Percentiles rank a stretch among this genome's conserved stretches.
These are phyloP conservation scores for Xylota segnis DNA, from an alignment of 2,888 invertebrate genomes.

Conservation along the genomic window DNA sequence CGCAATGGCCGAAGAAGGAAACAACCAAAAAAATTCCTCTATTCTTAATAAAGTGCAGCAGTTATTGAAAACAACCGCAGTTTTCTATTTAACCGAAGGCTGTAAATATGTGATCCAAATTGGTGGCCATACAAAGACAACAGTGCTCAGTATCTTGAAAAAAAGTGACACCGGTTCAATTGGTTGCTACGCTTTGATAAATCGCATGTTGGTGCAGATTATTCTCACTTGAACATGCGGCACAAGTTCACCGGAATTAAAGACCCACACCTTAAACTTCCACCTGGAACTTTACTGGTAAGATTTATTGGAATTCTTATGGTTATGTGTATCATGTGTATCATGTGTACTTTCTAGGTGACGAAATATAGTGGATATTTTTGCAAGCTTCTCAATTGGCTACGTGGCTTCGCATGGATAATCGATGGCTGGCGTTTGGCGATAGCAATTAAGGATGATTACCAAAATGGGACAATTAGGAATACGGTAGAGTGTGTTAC, in stretches of 20 bases:
- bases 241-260: constrained; percentile 2
- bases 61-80: not conserved
- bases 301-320: not conserved
- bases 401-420: not conserved
- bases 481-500: not conserved
- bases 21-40: not conserved
- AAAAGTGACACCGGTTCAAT: not conserved
- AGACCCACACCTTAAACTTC: constrained; percentile 10
- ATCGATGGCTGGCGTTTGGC: not conserved
- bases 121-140: not conserved
- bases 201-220: not conserved
- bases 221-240: constrained; percentile 4
- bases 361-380: not conserved
- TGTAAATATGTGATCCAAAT: constrained; percentile 4
- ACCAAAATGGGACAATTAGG: not conserved
- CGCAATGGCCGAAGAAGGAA: not conserved
- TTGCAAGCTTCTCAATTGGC: not conserved
- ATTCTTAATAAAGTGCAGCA: not conserved
- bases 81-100: not conserved
- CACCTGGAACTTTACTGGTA: constrained; percentile 3
- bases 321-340: not conserved
- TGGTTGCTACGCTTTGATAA: constrained; percentile 28
- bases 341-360: not conserved
- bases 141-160: not conserved
- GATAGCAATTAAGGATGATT: not conserved